phyloP scores from a whole-genome alignment of 2,797 vertebrate genomes.

The Pangasius mekongensis region DNA sequence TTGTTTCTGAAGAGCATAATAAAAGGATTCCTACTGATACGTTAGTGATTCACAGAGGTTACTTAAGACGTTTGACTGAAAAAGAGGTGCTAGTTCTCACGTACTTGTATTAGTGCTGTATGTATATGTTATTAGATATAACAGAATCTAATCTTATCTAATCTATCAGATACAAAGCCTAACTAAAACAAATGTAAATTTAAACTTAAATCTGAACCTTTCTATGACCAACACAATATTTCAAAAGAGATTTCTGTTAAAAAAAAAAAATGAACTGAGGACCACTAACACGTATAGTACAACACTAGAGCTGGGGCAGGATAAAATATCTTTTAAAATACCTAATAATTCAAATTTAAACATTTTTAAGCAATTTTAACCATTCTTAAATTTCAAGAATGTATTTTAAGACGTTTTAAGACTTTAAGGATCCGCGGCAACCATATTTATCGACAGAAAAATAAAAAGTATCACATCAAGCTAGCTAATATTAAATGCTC shows the following conservation, averaged over 20 bases:
- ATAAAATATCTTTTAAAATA: too few species aligned
- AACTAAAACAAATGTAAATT: neutral
- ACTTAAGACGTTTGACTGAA: neutral
- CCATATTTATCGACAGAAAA: too few species aligned
- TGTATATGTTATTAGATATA: neutral
- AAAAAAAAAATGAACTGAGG: neutral
- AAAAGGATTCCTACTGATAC: neutral
- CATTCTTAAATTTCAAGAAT: too few species aligned
- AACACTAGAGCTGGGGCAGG: too few species aligned
- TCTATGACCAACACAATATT: neutral
- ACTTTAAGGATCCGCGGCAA: too few species aligned
- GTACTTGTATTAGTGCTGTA: neutral
- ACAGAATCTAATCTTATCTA: neutral
- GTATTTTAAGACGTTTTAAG: too few species aligned
- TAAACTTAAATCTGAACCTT: neutral
- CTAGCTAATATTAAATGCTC: too few species aligned
- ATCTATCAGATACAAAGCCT: neutral
- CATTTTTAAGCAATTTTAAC: too few species aligned
- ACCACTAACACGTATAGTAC: neutral
- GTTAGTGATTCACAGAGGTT: conserved; percentile 4
- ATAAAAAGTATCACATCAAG: too few species aligned
- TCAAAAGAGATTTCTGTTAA: neutral
- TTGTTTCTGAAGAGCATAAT: too few species aligned
- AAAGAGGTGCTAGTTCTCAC: neutral
- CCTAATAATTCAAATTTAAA: too few species aligned